phyloP scores from a whole-genome alignment of 2,888 invertebrate genomes.

The Acanthoscelides obtectus region DNA sequence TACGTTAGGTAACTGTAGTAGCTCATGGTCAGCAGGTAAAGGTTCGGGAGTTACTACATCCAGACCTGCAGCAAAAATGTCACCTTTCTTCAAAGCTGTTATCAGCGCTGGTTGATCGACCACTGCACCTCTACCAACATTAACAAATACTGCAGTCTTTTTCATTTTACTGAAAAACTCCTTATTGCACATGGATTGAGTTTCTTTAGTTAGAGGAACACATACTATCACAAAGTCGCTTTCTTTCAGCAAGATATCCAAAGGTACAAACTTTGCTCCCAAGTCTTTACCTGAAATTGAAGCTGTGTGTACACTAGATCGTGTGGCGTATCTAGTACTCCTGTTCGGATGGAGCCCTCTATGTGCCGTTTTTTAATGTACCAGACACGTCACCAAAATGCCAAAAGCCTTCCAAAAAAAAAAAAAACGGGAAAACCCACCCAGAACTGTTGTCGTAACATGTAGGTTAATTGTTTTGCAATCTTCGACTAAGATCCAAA shows the following conservation, averaged over 20 bases:
- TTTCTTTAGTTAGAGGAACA: slow-evolving; percentile 65
- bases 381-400: too few relatives aligned
- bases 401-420: too few relatives aligned
- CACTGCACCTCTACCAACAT: slow-evolving; percentile 71
- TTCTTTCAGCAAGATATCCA: slow-evolving; percentile 61
- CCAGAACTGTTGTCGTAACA: too few relatives aligned
- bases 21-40: slow-evolving; percentile 70
- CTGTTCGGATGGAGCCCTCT: too few relatives aligned
- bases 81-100: slow-evolving; percentile 66
- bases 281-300: slow-evolving; percentile 47
- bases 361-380: too few relatives aligned
- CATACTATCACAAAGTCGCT: slow-evolving; percentile 74
- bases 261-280: slow-evolving; percentile 59
- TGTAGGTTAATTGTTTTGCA: too few relatives aligned
- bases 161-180: slow-evolving; percentile 72
- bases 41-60: slow-evolving; percentile 93
- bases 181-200: slow-evolving; percentile 64
- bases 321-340: too few relatives aligned
- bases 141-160: slow-evolving; percentile 68
- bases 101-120: slow-evolving; percentile 79
- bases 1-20: slow-evolving; percentile 76
- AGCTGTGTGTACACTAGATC: too few relatives aligned
- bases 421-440: too few relatives aligned
- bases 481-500: too few relatives aligned
- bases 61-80: slow-evolving; percentile 83